Evolutionary conservation across 2,797 vertebrate species (phyloP), one percentile per base, ranked within the genome.

Genomic region (Mallotus villosus): DNA sequence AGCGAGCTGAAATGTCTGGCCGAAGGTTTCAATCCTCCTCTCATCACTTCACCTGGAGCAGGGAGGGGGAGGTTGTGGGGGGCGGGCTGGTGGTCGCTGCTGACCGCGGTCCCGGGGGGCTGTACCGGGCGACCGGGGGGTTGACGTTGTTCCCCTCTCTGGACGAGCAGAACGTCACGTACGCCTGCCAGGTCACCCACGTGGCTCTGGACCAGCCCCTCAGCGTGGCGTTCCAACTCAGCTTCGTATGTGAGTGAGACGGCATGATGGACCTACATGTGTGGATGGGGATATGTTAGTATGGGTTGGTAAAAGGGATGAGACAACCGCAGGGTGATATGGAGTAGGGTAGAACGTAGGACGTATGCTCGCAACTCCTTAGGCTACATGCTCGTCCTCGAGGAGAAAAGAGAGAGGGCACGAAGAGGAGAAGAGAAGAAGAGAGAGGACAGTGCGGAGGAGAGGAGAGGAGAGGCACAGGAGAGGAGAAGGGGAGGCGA

Each of bases 41-140:
- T 88, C 22, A 85, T 94, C 41, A 77, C 37, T 93, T 94, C 80
- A 85, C 89, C 61, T 94, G 92, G 93, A 90, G 81, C 67, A 88
- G 79, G 75, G 87, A 79, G 0, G 92, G 89, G 4, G 72, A 71
- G 34, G 79, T 68, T 41, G 79, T 93, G 29, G 68, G 71, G 19
- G 25, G 78, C 32, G 22, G 78, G 21, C 67, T 65, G 6, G 72
- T 82, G 1, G 79, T 88, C 4, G 85, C 64, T 41, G 11, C 37
- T 41, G 37, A 41, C 11, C 37, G 37, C 0, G 37, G 37, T 11
- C 37, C 37, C 11, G 12, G 87, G 88, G 90, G 92, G 1, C 82
- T 74, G 61, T 92, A 90, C 76, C 55, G 46, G 9, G 91, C 91
- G 0, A 71, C 82, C 8, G 84, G 81, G 24, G 88, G 89, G 76